These are phyloP conservation scores for Drosophila macrothrix DNA, from an alignment of 2,888 invertebrate species.

Conservation along the genomic window DNA sequence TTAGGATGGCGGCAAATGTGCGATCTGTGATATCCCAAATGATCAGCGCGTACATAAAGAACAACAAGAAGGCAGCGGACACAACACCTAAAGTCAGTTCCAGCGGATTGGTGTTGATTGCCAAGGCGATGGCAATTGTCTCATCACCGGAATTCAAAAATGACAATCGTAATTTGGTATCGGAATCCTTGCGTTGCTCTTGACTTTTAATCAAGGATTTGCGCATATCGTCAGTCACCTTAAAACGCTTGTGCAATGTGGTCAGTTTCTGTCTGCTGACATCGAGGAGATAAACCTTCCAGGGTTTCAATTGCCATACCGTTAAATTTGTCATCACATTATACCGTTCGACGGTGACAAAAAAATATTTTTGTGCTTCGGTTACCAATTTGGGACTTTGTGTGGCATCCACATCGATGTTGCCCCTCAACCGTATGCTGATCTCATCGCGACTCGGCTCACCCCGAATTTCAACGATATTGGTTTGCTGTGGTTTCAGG, in stretches of 20 bases:
- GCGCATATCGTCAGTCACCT: not conserved
- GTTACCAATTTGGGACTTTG: constrained; percentile 1
- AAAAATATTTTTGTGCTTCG: not conserved
- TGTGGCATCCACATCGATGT: constrained; percentile 24
- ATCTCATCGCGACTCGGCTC: constrained; percentile 3
- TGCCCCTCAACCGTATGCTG: constrained; percentile 16
- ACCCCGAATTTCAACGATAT: not conserved
- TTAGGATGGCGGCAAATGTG: constrained; percentile 76
- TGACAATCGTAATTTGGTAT: not conserved
- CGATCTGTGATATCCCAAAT: constrained; percentile 90
- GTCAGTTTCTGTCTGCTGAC: not conserved
- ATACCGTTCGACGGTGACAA: not conserved
- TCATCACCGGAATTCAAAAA: constrained; percentile 3
- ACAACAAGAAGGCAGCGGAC: constrained; percentile 89
- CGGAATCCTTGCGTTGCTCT: constrained; percentile 64
- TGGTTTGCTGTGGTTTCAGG: constrained; percentile 2
- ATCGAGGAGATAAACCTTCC: constrained; percentile 15
- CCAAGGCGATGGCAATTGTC: constrained; percentile 85
- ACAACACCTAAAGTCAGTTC: constrained; percentile 89
- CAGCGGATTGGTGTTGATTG: constrained; percentile 86
- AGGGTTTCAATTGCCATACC: constrained; percentile 12
- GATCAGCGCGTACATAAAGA: constrained; percentile 92
- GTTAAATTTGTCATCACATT: constrained; percentile 5
- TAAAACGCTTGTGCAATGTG: not conserved
- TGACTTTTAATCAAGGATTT: not conserved